Conservation (phyloP, 2,113 vertebrate species). For the Tychaedon coryphoeus region DNA sequence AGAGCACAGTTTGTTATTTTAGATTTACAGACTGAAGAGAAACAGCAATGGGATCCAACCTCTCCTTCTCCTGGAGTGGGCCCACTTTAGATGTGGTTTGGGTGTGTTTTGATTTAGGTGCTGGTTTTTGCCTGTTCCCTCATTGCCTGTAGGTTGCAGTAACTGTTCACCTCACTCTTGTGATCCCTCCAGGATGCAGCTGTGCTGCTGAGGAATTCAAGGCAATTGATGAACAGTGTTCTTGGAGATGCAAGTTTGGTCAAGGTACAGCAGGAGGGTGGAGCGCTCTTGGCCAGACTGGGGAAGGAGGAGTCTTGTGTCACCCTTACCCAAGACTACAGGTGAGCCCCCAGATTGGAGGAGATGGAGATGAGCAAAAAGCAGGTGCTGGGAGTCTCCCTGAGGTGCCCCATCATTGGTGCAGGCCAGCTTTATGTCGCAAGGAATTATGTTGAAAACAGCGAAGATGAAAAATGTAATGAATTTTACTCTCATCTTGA, state of each 20-base stretch:
- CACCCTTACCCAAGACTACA: slow-evolving; percentile 72
- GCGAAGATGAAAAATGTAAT: background rate
- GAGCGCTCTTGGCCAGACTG: slow-evolving; percentile 79
- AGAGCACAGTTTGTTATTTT: background rate
- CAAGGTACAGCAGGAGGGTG: slow-evolving; percentile 86
- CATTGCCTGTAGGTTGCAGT: background rate
- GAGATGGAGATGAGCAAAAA: background rate
- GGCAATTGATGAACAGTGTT: slow-evolving; percentile 80
- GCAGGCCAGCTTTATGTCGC: background rate
- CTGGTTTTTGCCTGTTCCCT: background rate
- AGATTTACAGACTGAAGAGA: background rate
- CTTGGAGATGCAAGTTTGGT: slow-evolving; percentile 82
- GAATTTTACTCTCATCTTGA: background rate
- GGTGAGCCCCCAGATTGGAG: background rate
- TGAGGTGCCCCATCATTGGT: accelerated
- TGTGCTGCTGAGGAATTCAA: slow-evolving; percentile 72
- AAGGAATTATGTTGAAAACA: background rate
- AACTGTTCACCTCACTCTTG: background rate
- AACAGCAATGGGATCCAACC: background rate
- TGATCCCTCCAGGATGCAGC: slow-evolving; percentile 76
- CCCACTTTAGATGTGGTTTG: background rate
- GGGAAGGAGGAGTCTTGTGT: slow-evolving; percentile 80
- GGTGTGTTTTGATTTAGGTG: background rate
- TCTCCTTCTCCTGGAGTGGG: background rate
- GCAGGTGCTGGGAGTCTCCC: background rate